A percentile compares a stretch with the other conserved stretches of the same genome.
Evolutionary conservation across 1,140 invertebrate genomes (phyloP).

Genomic region (Globodera ellingtonae): DNA sequence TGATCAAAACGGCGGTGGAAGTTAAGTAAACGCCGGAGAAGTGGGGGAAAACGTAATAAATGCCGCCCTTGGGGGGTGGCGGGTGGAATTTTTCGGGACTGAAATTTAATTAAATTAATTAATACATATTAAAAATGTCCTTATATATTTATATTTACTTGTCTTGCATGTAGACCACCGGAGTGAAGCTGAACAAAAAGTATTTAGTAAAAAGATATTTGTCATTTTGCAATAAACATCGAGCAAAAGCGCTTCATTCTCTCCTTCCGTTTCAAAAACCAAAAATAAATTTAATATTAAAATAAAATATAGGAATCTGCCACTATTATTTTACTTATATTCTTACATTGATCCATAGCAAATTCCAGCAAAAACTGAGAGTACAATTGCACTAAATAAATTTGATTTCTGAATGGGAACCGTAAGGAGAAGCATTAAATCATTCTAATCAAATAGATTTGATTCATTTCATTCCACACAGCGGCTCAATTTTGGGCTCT

Average conservation of each 20-base stretch:
- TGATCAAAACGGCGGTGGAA: conserved; percentile 59
- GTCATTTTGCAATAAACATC: too few species aligned
- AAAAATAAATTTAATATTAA: background rate
- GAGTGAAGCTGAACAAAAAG: conserved; percentile 46
- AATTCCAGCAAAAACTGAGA: conserved; percentile 66
- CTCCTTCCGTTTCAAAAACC: too few species aligned
- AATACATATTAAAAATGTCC: too few species aligned
- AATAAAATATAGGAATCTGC: background rate
- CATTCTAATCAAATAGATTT: background rate
- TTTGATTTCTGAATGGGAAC: background rate
- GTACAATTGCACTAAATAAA: conserved; percentile 61
- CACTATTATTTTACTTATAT: too few species aligned
- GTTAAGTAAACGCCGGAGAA: conserved; percentile 62
- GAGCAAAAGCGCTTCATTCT: too few species aligned
- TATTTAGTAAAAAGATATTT: too few species aligned
- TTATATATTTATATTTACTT: conserved; percentile 31
- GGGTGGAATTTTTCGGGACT: conserved; percentile 42
- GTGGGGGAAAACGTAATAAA: conserved; percentile 68
- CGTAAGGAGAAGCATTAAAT: too few species aligned
- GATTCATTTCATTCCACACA: too few species aligned
- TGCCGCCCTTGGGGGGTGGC: conserved; percentile 53
- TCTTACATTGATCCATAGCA: conserved; percentile 66
- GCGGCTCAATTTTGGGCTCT: too few species aligned
- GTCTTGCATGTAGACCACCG: conserved; percentile 67
- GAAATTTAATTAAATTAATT: background rate